A percentile compares a stretch with the other conserved stretches of the same genome.
These are phyloP conservation scores for Morpho helenor DNA, from an alignment of 2,888 invertebrate genomes.

Conservation along the genomic window DNA sequence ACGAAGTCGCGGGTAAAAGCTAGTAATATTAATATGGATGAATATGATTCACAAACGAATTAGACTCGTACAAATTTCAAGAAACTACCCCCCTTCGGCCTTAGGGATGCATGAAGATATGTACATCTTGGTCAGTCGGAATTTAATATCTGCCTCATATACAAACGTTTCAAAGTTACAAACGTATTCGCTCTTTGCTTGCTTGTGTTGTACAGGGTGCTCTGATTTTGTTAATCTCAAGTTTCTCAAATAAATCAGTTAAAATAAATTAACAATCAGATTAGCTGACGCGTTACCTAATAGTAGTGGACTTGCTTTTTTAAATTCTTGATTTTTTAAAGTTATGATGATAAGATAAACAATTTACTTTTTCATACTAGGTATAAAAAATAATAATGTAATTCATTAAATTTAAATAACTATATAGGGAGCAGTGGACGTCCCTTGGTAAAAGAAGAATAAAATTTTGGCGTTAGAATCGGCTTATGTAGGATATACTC, in stretches of 20 bases:
- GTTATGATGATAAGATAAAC: too few species aligned
- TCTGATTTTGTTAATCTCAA: not conserved
- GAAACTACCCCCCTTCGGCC: slow-evolving; percentile 16
- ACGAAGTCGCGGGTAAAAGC: too few species aligned
- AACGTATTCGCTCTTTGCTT: slow-evolving; percentile 40
- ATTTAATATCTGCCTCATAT: slow-evolving; percentile 47
- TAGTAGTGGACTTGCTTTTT: too few species aligned
- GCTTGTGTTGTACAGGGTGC: slow-evolving; percentile 44
- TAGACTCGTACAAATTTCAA: slow-evolving; percentile 19
- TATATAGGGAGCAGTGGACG: too few species aligned
- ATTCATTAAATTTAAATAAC: too few species aligned
- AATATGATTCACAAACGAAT: not conserved
- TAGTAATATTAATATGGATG: too few species aligned
- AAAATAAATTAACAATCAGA: not conserved
- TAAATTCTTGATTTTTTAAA: too few species aligned
- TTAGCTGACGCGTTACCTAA: too few species aligned
- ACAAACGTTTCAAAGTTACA: slow-evolving; percentile 38
- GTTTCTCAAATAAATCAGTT: not conserved
- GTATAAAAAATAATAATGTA: too few species aligned
- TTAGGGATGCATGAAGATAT: slow-evolving; percentile 23
- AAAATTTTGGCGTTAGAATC: too few species aligned
- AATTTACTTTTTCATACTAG: too few species aligned
- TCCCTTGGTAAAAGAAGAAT: too few species aligned
- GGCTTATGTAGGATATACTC: slow-evolving; percentile 13
- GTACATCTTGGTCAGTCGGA: slow-evolving; percentile 37